Evolutionary conservation across 2,888 invertebrate species (phyloP).

Genomic region (Rhagium mordax): DNA sequence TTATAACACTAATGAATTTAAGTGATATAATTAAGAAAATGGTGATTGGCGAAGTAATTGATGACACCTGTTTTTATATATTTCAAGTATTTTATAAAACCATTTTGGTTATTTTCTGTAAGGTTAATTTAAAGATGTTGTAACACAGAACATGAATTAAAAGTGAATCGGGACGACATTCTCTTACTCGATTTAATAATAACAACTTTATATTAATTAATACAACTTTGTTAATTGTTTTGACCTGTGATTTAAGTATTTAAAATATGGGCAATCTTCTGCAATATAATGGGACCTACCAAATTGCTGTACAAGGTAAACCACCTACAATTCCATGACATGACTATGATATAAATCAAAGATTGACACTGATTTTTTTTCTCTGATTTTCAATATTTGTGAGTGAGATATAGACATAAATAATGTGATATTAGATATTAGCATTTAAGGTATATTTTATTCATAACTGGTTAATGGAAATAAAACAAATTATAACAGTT

Average conservation of each 20-base stretch:
- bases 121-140: not conserved
- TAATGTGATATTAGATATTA: no score
- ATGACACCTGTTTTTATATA: not conserved
- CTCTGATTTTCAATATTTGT: not conserved
- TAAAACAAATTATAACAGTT: no score
- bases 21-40: not conserved
- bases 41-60: not conserved
- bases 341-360: not conserved
- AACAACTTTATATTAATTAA: not conserved
- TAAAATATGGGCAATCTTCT: not conserved
- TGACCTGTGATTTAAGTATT: not conserved
- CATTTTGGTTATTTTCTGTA: not conserved
- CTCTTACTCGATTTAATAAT: not conserved
- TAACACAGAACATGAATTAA: not conserved
- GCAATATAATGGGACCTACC: not conserved
- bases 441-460: no score
- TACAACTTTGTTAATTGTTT: not conserved
- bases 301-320: not conserved
- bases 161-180: not conserved
- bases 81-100: not conserved
- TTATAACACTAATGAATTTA: not conserved
- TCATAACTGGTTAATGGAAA: no score
- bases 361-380: not conserved
- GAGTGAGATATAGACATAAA: no score
- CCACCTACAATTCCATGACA: not conserved